phyloP scores from a whole-genome alignment of 2,888 invertebrate genomes.

The Cremastinae sp. region DNA sequence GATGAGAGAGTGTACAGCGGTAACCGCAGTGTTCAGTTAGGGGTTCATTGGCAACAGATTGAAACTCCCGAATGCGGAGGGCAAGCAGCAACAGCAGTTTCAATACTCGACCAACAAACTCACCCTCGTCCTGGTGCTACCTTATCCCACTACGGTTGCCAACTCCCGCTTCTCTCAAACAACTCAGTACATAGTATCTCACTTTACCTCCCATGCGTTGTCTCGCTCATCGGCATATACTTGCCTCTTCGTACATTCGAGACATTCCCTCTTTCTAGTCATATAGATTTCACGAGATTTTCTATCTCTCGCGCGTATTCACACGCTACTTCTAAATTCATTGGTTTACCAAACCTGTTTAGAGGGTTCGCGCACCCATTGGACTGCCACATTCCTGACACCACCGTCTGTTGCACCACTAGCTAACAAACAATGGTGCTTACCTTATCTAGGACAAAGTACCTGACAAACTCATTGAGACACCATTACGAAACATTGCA shows the following conservation, averaged over 20 bases:
- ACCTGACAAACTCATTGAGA: conserved; percentile 73
- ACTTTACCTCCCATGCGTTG: conserved; percentile 14
- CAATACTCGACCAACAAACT: conserved; percentile 49
- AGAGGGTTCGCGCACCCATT: conserved; percentile 29
- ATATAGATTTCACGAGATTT: conserved; percentile 37
- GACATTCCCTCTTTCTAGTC: conserved; percentile 26
- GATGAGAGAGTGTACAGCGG: conserved; percentile 73
- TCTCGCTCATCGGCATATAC: conserved; percentile 26
- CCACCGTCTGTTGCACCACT: conserved; percentile 71
- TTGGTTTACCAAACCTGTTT: conserved; percentile 43
- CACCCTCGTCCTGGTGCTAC: conserved; percentile 27
- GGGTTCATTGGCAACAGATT: conserved; percentile 76
- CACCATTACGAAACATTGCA: conserved; percentile 75
- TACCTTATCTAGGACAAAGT: conserved; percentile 73
- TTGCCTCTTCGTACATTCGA: conserved; percentile 52
- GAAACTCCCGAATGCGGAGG: conserved; percentile 68
- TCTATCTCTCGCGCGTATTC: conserved; percentile 59
- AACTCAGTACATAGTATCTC: conserved; percentile 24
- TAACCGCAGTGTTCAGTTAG: conserved; percentile 73
- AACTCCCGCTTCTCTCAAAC: conserved; percentile 49
- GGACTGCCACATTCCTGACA: conserved; percentile 67
- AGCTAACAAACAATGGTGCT: conserved; percentile 69
- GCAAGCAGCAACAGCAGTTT: conserved; percentile 42
- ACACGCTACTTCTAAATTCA: conserved; percentile 46
- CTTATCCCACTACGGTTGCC: conserved; percentile 57